Percentiles rank a stretch among this genome's conserved stretches.
Conservation (phyloP, 2,888 invertebrate species). For the Sthenelais limicola region DNA sequence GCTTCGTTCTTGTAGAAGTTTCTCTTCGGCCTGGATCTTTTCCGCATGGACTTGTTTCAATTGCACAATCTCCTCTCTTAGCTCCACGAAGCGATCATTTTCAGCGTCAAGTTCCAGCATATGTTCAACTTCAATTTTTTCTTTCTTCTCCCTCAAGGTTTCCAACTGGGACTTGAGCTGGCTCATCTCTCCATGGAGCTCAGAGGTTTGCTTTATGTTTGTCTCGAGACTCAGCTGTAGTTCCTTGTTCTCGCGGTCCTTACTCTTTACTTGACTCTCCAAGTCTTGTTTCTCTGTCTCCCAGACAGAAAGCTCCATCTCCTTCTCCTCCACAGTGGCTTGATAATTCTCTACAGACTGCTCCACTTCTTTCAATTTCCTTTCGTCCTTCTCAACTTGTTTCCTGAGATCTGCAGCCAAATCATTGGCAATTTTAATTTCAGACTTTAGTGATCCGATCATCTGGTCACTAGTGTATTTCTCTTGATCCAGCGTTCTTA, state of each 20-base stretch:
- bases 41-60: not conserved
- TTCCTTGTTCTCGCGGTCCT: not conserved
- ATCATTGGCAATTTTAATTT: too few species aligned
- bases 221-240: not conserved
- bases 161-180: not conserved
- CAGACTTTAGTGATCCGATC: too few species aligned
- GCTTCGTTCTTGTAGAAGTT: not conserved
- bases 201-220: not conserved
- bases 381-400: not conserved
- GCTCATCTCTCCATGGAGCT: not conserved
- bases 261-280: not conserved
- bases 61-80: not conserved
- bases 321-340: conserved; percentile 16
- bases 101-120: conserved; percentile 17
- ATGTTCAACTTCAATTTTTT: conserved; percentile 22
- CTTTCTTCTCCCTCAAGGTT: not conserved
- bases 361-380: too few species aligned
- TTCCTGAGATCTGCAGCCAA: too few species aligned
- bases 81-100: not conserved
- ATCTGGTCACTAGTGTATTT: too few species aligned
- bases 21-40: not conserved
- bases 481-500: not conserved
- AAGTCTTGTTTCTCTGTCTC: conserved; percentile 17
- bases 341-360: too few species aligned
- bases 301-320: conserved; percentile 23